Conservation (phyloP, 2,888 invertebrate genomes). For the Eumacrocentrus americanus region DNA sequence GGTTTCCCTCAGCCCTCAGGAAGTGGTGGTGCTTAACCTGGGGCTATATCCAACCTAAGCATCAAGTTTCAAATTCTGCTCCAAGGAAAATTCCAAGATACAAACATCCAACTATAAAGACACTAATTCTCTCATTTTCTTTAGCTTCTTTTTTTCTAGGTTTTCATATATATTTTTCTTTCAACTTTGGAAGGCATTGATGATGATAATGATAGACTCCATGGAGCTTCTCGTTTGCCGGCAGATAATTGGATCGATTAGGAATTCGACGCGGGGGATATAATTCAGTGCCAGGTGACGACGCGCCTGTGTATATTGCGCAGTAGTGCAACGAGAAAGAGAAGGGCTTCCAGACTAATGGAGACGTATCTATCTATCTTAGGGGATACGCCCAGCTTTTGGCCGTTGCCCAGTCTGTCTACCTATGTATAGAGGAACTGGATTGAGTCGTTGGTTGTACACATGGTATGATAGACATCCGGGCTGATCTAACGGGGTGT, state of each 20-base stretch:
- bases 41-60: conserved; percentile 38
- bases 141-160: not conserved
- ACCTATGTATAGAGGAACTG: too few relatives aligned
- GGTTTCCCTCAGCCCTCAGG: conserved; percentile 28
- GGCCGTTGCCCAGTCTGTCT: conserved; percentile 19
- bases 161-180: too few relatives aligned
- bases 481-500: conserved; percentile 31
- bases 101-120: conserved; percentile 10
- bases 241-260: conserved; percentile 17
- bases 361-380: conserved; percentile 41
- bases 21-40: conserved; percentile 25
- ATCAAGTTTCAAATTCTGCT: conserved; percentile 43
- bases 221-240: not conserved
- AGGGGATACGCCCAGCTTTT: conserved; percentile 38
- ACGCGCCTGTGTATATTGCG: conserved; percentile 13
- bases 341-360: conserved; percentile 37
- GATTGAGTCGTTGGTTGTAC: conserved; percentile 45
- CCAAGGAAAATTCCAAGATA: conserved; percentile 19
- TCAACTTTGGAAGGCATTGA: not conserved
- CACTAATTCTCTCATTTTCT: not conserved
- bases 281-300: conserved; percentile 33
- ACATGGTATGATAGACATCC: conserved; percentile 25
- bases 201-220: not conserved
- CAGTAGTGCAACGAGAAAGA: not conserved
- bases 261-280: conserved; percentile 17